A percentile compares a stretch with the other conserved stretches of the same genome.
phyloP scores from a whole-genome alignment of 2,113 vertebrate species.

The Urocitellus parryii region DNA sequence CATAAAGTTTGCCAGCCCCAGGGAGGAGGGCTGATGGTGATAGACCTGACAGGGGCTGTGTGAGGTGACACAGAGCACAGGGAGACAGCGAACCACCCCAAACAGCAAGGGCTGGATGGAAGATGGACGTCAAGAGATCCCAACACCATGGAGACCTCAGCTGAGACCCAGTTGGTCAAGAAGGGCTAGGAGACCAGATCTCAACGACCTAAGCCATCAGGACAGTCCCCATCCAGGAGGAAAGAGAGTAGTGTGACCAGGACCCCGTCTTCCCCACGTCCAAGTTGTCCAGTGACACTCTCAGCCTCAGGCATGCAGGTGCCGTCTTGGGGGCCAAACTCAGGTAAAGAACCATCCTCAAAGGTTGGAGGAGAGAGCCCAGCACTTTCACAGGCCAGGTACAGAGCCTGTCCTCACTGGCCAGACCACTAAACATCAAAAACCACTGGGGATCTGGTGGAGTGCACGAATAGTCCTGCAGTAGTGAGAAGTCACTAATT shows the following conservation, averaged over 20 bases:
- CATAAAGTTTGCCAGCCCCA: not conserved
- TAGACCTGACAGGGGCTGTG: accelerated
- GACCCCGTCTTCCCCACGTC: too few species aligned
- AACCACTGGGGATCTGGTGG: not conserved
- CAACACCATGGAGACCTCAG: not conserved
- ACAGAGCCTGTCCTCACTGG: not conserved
- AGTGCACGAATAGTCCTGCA: not conserved
- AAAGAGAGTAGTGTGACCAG: not conserved
- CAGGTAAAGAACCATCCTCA: not conserved
- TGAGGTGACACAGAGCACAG: not conserved
- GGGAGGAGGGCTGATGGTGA: not conserved
- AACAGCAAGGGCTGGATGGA: not conserved
- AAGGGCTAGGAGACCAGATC: not conserved
- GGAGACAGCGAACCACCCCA: not conserved
- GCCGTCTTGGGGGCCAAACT: not conserved
- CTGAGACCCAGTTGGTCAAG: accelerated
- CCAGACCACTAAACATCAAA: not conserved
- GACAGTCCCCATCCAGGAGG: accelerated
- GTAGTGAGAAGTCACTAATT: not conserved
- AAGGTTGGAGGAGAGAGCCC: not conserved
- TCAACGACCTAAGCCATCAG: accelerated
- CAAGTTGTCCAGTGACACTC: too few species aligned
- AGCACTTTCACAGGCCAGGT: too few species aligned
- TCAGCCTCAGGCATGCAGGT: not conserved
- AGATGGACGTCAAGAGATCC: not conserved